Percentiles rank a stretch among this genome's conserved stretches.
These are phyloP conservation scores for Pipistrellus pipistrellus DNA, from an alignment of 2,797 vertebrate species.

Conservation along the genomic window DNA sequence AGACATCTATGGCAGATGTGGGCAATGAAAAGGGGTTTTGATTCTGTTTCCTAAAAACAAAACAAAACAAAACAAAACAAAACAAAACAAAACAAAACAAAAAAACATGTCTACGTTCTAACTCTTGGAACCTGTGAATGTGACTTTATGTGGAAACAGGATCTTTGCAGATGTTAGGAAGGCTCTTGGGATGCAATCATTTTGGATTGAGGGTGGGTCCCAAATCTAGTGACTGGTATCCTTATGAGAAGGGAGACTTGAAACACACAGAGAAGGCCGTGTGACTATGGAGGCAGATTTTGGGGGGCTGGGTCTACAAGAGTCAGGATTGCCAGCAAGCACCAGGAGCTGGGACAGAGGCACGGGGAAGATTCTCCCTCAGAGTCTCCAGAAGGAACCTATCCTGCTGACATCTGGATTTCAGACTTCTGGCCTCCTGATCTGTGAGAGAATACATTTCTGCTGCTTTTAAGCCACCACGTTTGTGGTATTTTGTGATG, in stretches of 20 bases:
- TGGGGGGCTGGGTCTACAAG: not conserved
- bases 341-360: not conserved
- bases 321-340: not conserved
- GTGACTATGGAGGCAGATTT: not conserved
- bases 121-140: not conserved
- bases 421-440: not conserved
- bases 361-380: not conserved
- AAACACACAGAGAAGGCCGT: not conserved
- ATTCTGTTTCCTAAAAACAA: not conserved
- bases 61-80: not conserved
- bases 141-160: constrained; percentile 12
- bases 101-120: not conserved
- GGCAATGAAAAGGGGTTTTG: not conserved
- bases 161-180: not conserved
- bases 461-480: not conserved
- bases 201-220: not conserved
- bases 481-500: not conserved
- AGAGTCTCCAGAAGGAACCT: not conserved
- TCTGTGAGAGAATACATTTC: not conserved
- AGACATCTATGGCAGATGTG: not conserved
- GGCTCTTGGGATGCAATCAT: not conserved
- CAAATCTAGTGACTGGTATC: not conserved
- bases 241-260: not conserved
- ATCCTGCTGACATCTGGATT: not conserved
- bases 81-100: no score